These are phyloP conservation scores for Apodemia duryi DNA, from an alignment of 2,888 invertebrate species.

Conservation along the genomic window DNA sequence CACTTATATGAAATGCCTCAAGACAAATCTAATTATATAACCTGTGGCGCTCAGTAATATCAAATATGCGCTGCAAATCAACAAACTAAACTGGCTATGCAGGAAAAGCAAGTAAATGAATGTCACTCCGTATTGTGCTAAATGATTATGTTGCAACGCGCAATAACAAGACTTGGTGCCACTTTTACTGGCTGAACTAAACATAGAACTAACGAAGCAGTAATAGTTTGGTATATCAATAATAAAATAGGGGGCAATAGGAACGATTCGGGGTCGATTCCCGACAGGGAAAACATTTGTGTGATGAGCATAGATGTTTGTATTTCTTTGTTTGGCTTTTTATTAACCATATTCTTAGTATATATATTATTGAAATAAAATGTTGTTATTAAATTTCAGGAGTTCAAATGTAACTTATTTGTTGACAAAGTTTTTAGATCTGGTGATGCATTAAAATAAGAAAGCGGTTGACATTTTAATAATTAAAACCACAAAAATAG, in stretches of 20 bases:
- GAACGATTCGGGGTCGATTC: neutral
- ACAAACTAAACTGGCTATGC: constrained; percentile 37
- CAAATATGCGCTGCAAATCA: constrained; percentile 33
- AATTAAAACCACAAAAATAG: no score
- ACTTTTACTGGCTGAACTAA: constrained; percentile 41
- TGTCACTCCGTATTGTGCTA: constrained; percentile 43
- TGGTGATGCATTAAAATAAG: no score
- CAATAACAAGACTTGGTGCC: constrained; percentile 35
- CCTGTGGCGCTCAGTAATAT: constrained; percentile 18
- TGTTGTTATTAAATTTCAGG: no score
- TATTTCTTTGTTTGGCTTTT: no score
- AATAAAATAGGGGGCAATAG: neutral
- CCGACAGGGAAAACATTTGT: no score
- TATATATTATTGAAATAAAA: no score
- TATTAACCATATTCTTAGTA: no score
- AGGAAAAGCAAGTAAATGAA: constrained; percentile 44
- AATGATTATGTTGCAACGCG: constrained; percentile 44
- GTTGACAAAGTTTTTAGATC: no score
- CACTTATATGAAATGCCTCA: neutral
- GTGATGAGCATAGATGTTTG: no score
- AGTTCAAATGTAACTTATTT: no score
- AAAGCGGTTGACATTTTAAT: no score
- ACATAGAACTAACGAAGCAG: constrained; percentile 41
- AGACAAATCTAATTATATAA: constrained; percentile 16
- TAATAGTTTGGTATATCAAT: constrained; percentile 22